Evolutionary conservation across 2,797 vertebrate genomes (phyloP).

Genomic region (Pantherophis vulpinus): DNA sequence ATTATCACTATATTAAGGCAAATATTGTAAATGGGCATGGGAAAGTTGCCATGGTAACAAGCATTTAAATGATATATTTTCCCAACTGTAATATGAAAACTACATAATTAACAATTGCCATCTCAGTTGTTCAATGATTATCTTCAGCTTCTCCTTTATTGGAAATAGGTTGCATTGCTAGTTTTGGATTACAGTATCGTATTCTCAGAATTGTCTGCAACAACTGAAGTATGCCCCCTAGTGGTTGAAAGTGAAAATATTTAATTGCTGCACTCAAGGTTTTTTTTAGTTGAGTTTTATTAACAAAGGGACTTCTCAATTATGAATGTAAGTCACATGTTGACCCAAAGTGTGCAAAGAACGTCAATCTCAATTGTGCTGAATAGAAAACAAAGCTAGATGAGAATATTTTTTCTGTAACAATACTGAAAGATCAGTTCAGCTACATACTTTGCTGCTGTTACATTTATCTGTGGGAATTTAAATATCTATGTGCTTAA

Average conservation of each 20-base stretch:
- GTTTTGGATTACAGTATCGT: neutral
- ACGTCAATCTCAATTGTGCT: neutral
- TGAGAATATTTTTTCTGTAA: neutral
- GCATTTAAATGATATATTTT: neutral
- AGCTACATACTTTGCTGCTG: neutral
- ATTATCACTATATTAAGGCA: neutral
- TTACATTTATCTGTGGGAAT: neutral
- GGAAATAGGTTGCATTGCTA: neutral
- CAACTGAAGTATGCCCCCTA: constrained; percentile 55
- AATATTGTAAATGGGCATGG: neutral
- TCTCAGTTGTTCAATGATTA: neutral
- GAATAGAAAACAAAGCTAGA: neutral
- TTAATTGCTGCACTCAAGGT: neutral
- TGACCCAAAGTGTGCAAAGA: neutral
- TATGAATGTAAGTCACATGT: neutral
- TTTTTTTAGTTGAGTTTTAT: neutral
- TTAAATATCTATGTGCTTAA: neutral
- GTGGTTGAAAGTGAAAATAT: constrained; percentile 7
- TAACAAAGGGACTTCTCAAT: neutral
- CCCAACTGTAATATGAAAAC: neutral
- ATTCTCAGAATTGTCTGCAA: neutral
- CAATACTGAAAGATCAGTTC: neutral
- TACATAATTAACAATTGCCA: neutral
- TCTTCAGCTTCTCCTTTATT: neutral
- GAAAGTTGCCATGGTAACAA: neutral